Conservation (phyloP, 1,140 invertebrate species). For the Zophobas morio region DNA sequence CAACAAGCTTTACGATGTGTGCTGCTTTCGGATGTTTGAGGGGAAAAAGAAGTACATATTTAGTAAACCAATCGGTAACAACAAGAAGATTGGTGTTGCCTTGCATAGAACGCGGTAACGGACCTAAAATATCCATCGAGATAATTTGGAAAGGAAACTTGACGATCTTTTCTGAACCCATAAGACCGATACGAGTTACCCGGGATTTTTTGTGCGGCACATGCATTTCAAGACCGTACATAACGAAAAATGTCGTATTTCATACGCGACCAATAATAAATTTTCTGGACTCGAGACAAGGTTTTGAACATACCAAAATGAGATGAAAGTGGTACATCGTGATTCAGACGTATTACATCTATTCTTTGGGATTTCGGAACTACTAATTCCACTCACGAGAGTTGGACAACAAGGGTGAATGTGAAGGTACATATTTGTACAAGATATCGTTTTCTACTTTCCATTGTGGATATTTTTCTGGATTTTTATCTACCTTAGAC, state of each 20-base stretch:
- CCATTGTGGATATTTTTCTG: constrained; percentile 47
- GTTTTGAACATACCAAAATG: constrained; percentile 33
- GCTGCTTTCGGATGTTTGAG: not conserved
- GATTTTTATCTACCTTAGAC: constrained; percentile 40
- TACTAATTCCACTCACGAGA: constrained; percentile 44
- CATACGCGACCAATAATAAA: constrained; percentile 16
- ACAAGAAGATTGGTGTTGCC: constrained; percentile 46
- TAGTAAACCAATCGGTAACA: constrained; percentile 31
- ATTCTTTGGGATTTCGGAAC: constrained; percentile 21
- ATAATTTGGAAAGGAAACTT: constrained; percentile 43
- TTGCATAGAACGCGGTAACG: constrained; percentile 34
- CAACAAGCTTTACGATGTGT: constrained; percentile 22
- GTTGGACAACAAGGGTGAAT: constrained; percentile 22
- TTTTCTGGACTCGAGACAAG: not conserved
- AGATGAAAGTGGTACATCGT: not conserved
- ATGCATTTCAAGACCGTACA: constrained; percentile 18
- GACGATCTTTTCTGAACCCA: constrained; percentile 33
- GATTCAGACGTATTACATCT: not conserved
- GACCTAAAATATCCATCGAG: constrained; percentile 37
- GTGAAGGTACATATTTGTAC: constrained; percentile 41
- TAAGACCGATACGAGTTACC: constrained; percentile 4
- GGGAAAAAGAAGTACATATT: constrained; percentile 18
- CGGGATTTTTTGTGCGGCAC: constrained; percentile 15
- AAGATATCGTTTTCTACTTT: constrained; percentile 43
- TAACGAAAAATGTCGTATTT: constrained; percentile 18